Conservation (phyloP, 2,888 invertebrate genomes). For the Idaea dimidiata region DNA sequence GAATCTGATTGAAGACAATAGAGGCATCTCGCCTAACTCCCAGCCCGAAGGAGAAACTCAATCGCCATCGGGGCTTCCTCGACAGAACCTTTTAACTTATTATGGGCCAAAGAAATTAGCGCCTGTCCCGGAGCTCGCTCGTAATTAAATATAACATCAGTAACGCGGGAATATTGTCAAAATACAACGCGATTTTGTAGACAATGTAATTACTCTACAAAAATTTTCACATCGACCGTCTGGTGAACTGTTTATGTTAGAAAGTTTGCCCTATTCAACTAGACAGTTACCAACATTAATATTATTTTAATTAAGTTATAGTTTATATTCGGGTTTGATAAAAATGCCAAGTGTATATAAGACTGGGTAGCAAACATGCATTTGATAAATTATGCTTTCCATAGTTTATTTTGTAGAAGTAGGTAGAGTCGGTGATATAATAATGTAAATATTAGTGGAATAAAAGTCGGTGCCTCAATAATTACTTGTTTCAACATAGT, state of each 20-base stretch:
- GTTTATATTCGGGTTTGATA: not conserved
- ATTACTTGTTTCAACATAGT: no score
- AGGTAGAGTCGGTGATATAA: no score
- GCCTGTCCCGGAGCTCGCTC: conserved; percentile 20
- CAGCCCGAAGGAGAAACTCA: conserved; percentile 3
- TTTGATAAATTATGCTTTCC: no score
- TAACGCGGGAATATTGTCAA: conserved; percentile 10
- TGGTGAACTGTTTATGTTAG: not conserved
- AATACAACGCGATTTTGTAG: conserved; percentile 15
- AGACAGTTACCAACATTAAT: conserved; percentile 1
- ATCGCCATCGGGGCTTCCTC: conserved; percentile 22
- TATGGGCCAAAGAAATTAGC: conserved; percentile 29
- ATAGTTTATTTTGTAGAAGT: no score
- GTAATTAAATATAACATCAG: conserved; percentile 32
- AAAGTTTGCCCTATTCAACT: not conserved
- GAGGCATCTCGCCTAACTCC: not conserved
- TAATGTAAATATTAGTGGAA: no score
- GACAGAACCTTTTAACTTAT: conserved; percentile 37
- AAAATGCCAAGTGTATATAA: not conserved
- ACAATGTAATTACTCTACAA: conserved; percentile 4
- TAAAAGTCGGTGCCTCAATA: no score
- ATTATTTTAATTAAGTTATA: not conserved
- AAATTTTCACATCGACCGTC: not conserved
- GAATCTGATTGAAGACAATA: not conserved
- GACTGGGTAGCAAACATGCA: not conserved